These are phyloP conservation scores for Scaptodrosophila lebanonensis DNA, from an alignment of 1,140 invertebrate genomes.

Conservation along the genomic window DNA sequence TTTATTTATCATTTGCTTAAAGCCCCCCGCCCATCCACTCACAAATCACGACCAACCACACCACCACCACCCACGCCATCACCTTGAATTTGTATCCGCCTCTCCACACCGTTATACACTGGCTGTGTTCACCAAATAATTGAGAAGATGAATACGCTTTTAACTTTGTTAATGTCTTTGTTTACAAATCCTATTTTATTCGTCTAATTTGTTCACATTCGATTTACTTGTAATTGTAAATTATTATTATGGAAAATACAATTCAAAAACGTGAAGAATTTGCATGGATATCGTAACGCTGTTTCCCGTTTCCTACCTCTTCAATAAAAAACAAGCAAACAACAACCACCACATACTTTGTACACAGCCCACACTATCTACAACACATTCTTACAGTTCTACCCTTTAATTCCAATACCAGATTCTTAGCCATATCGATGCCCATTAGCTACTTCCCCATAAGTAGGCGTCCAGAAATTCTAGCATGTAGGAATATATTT, in stretches of 20 bases:
- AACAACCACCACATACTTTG: background rate
- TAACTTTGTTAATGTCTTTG: slow-evolving; percentile 37
- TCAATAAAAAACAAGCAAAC: slow-evolving; percentile 20
- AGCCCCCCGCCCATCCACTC: too few species aligned
- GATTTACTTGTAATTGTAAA: slow-evolving; percentile 56
- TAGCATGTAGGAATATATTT: background rate
- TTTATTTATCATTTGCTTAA: too few species aligned
- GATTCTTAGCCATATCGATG: slow-evolving; percentile 12
- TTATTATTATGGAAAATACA: slow-evolving; percentile 25
- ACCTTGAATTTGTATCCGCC: too few species aligned
- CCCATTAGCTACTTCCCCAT: background rate
- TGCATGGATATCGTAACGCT: slow-evolving; percentile 77
- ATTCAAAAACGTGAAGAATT: slow-evolving; percentile 63
- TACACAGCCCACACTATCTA: slow-evolving; percentile 10
- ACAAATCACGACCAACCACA: too few species aligned
- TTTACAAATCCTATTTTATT: slow-evolving; percentile 20
- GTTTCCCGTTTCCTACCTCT: slow-evolving; percentile 59
- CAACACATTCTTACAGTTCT: slow-evolving; percentile 2
- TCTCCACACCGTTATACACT: too few species aligned
- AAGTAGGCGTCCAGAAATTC: too few species aligned
- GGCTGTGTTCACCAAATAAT: slow-evolving; percentile 14
- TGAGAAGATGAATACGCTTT: too few species aligned
- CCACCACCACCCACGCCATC: too few species aligned
- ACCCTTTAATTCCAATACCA: background rate
- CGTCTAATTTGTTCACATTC: slow-evolving; percentile 22